Evolutionary conservation across 2,797 vertebrate species (phyloP).

Genomic region (Merluccius polli): DNA sequence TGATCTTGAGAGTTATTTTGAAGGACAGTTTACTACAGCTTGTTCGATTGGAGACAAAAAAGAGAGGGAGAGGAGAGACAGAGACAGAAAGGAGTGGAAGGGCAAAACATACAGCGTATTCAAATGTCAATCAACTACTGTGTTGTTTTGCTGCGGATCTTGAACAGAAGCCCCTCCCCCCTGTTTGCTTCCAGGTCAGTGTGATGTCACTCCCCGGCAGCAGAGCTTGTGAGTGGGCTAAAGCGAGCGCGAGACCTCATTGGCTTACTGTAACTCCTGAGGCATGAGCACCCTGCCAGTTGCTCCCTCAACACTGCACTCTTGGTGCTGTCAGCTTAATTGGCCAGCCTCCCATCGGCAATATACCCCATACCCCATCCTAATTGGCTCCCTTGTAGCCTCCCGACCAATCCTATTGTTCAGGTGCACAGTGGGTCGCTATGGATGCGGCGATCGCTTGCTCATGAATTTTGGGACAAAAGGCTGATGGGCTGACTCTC

Average conservation of each 20-base stretch:
- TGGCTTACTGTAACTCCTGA: slow-evolving; percentile 45
- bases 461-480: slow-evolving; percentile 62
- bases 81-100: not conserved
- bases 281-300: slow-evolving; percentile 50
- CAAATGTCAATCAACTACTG: not conserved
- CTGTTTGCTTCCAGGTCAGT: slow-evolving; percentile 26
- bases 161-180: slow-evolving; percentile 12
- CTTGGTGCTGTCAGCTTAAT: slow-evolving; percentile 71
- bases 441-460: slow-evolving; percentile 62
- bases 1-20: slow-evolving; percentile 42
- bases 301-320: slow-evolving; percentile 47
- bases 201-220: slow-evolving; percentile 54
- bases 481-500: slow-evolving; percentile 46
- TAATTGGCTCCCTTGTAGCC: slow-evolving; percentile 72
- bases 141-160: no score
- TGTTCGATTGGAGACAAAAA: slow-evolving; percentile 4
- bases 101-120: not conserved
- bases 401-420: slow-evolving; percentile 68
- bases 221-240: slow-evolving; percentile 46
- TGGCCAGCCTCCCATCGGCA: slow-evolving; percentile 69
- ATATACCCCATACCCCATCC: slow-evolving; percentile 55
- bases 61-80: not conserved
- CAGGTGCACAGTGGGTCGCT: slow-evolving; percentile 62
- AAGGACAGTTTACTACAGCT: slow-evolving; percentile 29
- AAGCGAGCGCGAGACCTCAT: slow-evolving; percentile 46